Percentiles rank a stretch among this genome's conserved stretches.
Evolutionary conservation across 2,888 invertebrate genomes (phyloP).

Genomic region (Conistra vaccinii): DNA sequence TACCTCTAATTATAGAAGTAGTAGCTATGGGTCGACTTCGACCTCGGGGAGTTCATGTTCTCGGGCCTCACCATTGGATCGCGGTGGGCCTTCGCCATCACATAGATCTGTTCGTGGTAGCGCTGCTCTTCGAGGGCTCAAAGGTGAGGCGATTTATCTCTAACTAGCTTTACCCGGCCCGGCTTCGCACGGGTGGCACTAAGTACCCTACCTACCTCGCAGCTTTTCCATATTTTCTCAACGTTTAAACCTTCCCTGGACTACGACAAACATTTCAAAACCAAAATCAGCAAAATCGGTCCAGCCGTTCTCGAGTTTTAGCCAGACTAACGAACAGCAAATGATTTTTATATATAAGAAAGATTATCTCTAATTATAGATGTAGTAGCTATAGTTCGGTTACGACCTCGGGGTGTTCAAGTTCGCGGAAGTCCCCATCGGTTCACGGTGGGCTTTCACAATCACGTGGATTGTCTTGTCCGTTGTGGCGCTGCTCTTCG

Average conservation of each 20-base stretch:
- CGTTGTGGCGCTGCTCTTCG: conserved; percentile 91
- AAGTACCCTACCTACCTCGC: too few species aligned
- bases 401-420: conserved; percentile 92
- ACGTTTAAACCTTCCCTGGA: too few species aligned
- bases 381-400: conserved; percentile 93
- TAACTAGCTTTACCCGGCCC: too few species aligned
- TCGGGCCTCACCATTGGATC: conserved; percentile 90
- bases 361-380: too few species aligned
- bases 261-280: too few species aligned
- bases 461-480: conserved; percentile 91
- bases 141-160: too few species aligned
- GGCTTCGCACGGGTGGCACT: too few species aligned
- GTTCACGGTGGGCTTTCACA: conserved; percentile 88
- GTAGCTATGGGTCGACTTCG: conserved; percentile 92
- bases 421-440: conserved; percentile 91
- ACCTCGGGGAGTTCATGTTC: conserved; percentile 92
- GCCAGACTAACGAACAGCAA: too few species aligned
- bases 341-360: too few species aligned
- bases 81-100: conserved; percentile 89
- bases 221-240: too few species aligned
- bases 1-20: neutral
- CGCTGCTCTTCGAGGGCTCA: conserved; percentile 91
- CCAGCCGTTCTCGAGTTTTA: too few species aligned
- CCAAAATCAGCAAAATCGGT: too few species aligned
- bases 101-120: conserved; percentile 91